phyloP scores from a whole-genome alignment of 2,113 vertebrate genomes.

The Tonatia bakeri region DNA sequence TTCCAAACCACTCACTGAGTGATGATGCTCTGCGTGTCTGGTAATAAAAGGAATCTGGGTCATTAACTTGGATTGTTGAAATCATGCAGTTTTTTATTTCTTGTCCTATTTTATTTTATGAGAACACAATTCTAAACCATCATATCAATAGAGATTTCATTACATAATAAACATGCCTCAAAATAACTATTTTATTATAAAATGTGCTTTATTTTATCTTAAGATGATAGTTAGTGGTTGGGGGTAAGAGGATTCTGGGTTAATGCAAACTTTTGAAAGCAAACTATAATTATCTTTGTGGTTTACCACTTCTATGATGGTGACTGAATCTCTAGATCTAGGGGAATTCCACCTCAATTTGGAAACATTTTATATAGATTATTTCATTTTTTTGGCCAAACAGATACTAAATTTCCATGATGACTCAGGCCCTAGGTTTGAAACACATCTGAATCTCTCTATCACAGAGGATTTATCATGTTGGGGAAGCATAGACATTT shows the following conservation, averaged over 20 bases:
- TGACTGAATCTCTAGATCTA: neutral
- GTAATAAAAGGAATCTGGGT: slow-evolving; percentile 43
- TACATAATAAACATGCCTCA: slow-evolving; percentile 33
- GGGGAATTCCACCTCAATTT: neutral
- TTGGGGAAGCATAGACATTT: neutral
- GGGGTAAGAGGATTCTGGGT: neutral
- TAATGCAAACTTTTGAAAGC: neutral
- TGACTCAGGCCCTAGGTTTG: neutral
- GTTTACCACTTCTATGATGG: neutral
- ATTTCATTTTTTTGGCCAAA: neutral
- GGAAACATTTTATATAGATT: neutral
- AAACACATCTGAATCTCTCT: neutral
- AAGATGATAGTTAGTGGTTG: neutral
- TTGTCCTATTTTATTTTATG: slow-evolving; percentile 46
- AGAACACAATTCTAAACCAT: slow-evolving; percentile 11
- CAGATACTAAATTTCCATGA: neutral
- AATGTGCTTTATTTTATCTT: slow-evolving; percentile 11
- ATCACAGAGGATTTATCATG: neutral
- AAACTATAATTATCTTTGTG: slow-evolving; percentile 3
- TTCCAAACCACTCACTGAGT: neutral
- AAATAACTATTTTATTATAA: slow-evolving; percentile 16
- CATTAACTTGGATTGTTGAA: slow-evolving; percentile 43
- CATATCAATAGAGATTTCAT: neutral
- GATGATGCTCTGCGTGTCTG: neutral
- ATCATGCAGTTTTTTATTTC: neutral